These are phyloP conservation scores for Gopherus flavomarginatus DNA, from an alignment of 2,113 vertebrate species.

Conservation along the genomic window DNA sequence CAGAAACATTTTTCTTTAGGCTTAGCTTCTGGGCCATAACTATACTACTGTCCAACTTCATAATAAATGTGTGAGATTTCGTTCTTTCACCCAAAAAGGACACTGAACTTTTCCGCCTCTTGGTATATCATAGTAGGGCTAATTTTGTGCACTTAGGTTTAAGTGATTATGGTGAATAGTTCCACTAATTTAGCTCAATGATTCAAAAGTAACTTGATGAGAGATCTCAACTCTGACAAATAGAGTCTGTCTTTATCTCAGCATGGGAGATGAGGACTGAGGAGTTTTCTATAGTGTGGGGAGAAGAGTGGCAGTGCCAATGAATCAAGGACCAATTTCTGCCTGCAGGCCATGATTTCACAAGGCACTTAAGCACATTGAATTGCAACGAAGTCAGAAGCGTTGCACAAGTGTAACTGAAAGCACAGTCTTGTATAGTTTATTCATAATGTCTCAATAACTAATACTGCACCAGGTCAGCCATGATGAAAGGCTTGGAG, in stretches of 20 bases:
- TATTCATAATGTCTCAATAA: not conserved
- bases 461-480: not conserved
- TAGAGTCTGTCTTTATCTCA: not conserved
- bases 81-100: not conserved
- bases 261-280: not conserved
- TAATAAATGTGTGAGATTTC: not conserved
- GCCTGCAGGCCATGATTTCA: not conserved
- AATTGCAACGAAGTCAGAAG: not conserved
- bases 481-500: not conserved
- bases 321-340: not conserved
- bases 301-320: not conserved
- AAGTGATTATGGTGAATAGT: not conserved
- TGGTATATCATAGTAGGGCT: not conserved
- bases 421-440: not conserved
- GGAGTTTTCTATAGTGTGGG: not conserved
- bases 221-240: not conserved
- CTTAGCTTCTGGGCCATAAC: not conserved
- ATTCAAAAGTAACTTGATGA: not conserved
- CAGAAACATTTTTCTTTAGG: not conserved
- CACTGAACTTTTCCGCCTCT: not conserved
- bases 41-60: not conserved
- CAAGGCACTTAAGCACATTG: not conserved
- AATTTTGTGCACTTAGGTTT: not conserved
- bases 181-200: not conserved
- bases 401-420: not conserved